A percentile compares a stretch with the other conserved stretches of the same genome.
Conservation (phyloP, 2,113 vertebrate genomes). For the Rostratula benghalensis region DNA sequence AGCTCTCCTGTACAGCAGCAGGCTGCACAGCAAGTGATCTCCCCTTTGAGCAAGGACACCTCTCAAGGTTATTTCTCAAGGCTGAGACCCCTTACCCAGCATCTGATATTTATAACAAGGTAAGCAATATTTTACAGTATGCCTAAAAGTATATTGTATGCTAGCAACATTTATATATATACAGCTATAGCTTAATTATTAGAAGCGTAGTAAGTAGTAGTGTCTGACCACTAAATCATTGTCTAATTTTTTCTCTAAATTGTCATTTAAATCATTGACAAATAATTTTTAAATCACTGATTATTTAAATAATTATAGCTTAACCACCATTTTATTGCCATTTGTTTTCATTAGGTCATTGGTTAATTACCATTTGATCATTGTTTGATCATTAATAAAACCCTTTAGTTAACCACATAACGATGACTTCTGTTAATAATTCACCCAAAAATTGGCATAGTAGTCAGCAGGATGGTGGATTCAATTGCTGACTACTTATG, state of each 20-base stretch:
- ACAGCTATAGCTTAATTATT: background rate
- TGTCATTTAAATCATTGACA: too few species aligned
- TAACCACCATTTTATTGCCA: background rate
- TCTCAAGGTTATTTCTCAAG: background rate
- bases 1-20: too few species aligned
- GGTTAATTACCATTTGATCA: background rate
- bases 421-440: background rate
- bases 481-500: background rate
- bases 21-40: background rate
- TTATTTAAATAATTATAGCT: background rate
- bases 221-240: too few species aligned
- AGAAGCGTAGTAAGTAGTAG: background rate
- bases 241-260: background rate
- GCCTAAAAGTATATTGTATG: background rate
- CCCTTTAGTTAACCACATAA: background rate
- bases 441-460: background rate
- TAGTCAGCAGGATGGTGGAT: background rate
- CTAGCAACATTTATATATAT: background rate
- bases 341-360: background rate
- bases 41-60: background rate
- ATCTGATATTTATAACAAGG: background rate
- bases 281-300: too few species aligned
- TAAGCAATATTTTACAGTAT: background rate
- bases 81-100: background rate
- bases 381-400: background rate